Base-by-base conservation (phyloP, 2,888 invertebrate species). In the Drosophila rubida region DNA sequence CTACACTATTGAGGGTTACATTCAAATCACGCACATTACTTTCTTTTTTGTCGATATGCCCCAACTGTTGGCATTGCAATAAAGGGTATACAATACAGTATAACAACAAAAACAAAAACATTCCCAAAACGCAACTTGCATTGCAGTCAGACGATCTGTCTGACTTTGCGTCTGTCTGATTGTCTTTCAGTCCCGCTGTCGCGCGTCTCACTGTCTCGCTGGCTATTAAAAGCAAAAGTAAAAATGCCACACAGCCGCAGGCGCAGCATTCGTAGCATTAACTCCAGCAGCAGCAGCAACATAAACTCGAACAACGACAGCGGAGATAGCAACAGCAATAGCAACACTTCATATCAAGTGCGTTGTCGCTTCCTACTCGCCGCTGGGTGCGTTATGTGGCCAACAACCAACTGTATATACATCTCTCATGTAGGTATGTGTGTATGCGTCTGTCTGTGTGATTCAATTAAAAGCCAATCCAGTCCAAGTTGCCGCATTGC, bases 161-260 rank as follows among this genome's bases (percentile, higher is more conserved):
- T 48, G 23, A 19, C 19, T 19, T 19, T 46, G 35, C 22, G 22
- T 30, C 41, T 41, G 13, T 48, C 22, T 27, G 16, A 11, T 13
- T 19, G 14, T 50, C 37, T 48, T 54, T 51, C 37, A 9, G 55
- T 49, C 46, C 69, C 55, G 32, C 39, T 60, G 54, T 46, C 53
- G 19, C 25, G 49, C 50, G 32, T 58, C 54, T 37, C 46, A 23
- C 22, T 57, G 32, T 54, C 37, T 41, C 62, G 48, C 68, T 70
- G 80, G 71, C 81, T 84, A 72, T 85, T 75, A 87, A 83, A 87
- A 83, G 85, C 88, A 84, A 87, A 87, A 84, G 88, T 84, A 75
- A 84, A 86, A 78, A 82, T 82, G 69, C 86, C 75, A 55, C 54
- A 65, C 67, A 86, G 59, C 68, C 74, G 66, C 55, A 60, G 82